Evolutionary conservation across 2,113 vertebrate species (phyloP).

Genomic region (Zosterops japonicus): DNA sequence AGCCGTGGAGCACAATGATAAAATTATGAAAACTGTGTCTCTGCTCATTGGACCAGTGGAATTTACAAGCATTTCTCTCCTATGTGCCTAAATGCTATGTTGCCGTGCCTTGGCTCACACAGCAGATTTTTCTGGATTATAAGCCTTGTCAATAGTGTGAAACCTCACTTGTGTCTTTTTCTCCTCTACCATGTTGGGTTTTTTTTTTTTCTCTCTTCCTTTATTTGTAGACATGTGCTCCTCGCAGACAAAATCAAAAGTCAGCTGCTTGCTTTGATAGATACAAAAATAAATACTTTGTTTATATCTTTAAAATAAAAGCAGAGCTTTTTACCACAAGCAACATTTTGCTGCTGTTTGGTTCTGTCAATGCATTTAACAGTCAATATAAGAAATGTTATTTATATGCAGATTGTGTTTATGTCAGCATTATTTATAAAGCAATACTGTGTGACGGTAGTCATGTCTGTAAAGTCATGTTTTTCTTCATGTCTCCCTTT

Average conservation of each 20-base stretch:
- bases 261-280: slow-evolving; percentile 39
- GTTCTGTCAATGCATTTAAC: slow-evolving; percentile 18
- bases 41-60: slow-evolving; percentile 82
- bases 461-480: not conserved
- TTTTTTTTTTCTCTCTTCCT: not conserved
- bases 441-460: not conserved
- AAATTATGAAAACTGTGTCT: slow-evolving; percentile 85
- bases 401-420: slow-evolving; percentile 31
- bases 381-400: not conserved
- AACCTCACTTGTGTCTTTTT: slow-evolving; percentile 1
- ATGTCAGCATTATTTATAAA: slow-evolving; percentile 18
- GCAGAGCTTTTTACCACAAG: not conserved
- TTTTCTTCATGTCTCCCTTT: slow-evolving; percentile 13
- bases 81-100: slow-evolving; percentile 26
- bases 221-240: not conserved
- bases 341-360: not conserved
- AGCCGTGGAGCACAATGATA: slow-evolving; percentile 76
- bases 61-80: slow-evolving; percentile 74
- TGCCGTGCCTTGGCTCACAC: not conserved
- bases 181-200: not conserved
- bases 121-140: slow-evolving; percentile 38
- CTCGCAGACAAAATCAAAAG: not conserved
- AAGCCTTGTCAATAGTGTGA: slow-evolving; percentile 45
- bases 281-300: slow-evolving; percentile 9
- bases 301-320: slow-evolving; percentile 34